Base-by-base conservation (phyloP, 2,888 invertebrate species). In the Drosophila mettleri region DNA sequence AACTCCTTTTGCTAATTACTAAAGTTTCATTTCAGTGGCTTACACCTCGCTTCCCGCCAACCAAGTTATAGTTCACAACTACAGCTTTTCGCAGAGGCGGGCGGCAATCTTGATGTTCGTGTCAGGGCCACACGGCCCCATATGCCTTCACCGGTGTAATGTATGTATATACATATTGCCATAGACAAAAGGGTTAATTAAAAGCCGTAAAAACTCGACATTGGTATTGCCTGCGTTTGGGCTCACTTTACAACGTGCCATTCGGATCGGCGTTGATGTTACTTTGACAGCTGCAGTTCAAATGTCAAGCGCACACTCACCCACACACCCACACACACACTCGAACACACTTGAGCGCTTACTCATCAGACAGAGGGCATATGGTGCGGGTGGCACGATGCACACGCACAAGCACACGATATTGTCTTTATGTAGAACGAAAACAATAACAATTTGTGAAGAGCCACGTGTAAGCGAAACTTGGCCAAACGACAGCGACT, bases 1-100 rank as follows among this genome's bases (percentile, higher is more conserved):
- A 89, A 84, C 89, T 85, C 85, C 81, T 83, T 80, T 83, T 78
- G 89, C 90, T 90, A 90, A 90, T 90, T 90, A 89, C 91, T 66
- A 90, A 90, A 90, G 90, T 90, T 90, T 89, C 80, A 81, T 82
- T 79, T 87, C 74, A 75, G 68, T 63, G 77, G 57, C 67, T 65
- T 51, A 46, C 24, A n/a, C 27, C 24, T 16, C 9, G 14, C 49
- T 39, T 36, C 38, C 29, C 58, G 18, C 27, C 14, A 29, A 27
- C 57, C 53, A 49, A 18, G 39, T 48, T 20, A 52, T 67, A 60
- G 66, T 80, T 74, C 67, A 69, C 57, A 46, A 27, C 49, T 64
- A 46, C 48, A 31, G 31, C 45, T 64, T 54, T 45, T 27, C 52
- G 24, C 57, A 46, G 53, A 18, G 45, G 55, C 54, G 16, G 29